Conservation (phyloP, 2,113 vertebrate species). For the Neoarius graeffei region DNA sequence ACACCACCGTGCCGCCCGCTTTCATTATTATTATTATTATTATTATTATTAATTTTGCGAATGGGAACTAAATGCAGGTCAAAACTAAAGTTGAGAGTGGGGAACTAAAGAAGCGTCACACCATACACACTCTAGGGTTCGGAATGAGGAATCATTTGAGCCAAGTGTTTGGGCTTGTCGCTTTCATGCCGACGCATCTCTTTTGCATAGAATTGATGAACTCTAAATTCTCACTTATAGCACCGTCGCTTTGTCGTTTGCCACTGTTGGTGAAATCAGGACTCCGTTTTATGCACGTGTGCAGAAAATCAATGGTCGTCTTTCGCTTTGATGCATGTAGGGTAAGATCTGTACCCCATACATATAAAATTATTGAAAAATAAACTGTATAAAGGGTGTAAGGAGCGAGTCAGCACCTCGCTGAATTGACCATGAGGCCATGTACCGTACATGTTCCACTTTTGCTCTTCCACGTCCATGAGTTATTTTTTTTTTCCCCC, state of each 20-base stretch:
- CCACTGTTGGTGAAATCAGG: too few relatives aligned
- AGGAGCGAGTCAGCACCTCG: neutral
- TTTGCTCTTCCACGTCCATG: neutral
- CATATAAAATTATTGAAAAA: neutral
- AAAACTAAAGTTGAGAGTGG: neutral
- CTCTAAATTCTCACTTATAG: too few relatives aligned
- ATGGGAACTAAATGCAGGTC: neutral
- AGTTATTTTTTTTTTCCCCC: neutral
- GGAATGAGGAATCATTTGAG: neutral
- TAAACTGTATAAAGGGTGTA: neutral
- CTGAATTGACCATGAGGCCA: neutral
- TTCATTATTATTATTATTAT: too few relatives aligned
- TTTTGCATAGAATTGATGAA: neutral
- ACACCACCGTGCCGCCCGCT: too few relatives aligned
- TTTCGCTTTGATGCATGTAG: neutral
- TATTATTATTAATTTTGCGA: too few relatives aligned
- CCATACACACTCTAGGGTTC: too few relatives aligned
- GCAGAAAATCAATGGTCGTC: neutral
- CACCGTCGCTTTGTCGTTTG: too few relatives aligned
- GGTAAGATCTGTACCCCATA: neutral
- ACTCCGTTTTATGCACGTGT: neutral
- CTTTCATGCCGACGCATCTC: neutral
- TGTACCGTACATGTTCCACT: neutral
- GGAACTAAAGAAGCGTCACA: neutral
- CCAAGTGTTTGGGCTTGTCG: neutral